A percentile compares a stretch with the other conserved stretches of the same genome.
Conservation (phyloP, 2,888 invertebrate species). For the Ophraella communa region DNA sequence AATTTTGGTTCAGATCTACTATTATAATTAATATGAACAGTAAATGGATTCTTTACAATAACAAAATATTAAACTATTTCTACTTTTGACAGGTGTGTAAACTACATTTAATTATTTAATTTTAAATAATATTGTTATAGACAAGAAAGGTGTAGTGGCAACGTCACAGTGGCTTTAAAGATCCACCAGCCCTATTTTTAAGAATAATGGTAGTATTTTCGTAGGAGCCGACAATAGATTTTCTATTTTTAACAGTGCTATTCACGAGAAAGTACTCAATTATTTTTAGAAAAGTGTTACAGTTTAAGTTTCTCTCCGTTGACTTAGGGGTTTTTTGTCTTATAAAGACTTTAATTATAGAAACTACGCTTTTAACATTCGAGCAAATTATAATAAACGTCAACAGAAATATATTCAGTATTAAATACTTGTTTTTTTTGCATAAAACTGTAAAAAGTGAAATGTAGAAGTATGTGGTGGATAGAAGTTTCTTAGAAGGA, state of each 20-base stretch:
- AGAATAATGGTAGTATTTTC: slow-evolving; percentile 15
- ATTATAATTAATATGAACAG: too few species aligned
- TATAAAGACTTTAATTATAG: slow-evolving; percentile 22
- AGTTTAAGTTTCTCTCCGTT: slow-evolving; percentile 20
- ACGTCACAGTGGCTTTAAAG: background rate
- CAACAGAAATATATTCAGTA: too few species aligned
- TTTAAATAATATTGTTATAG: too few species aligned
- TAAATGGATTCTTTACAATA: too few species aligned
- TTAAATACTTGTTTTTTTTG: too few species aligned
- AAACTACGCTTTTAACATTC: background rate
- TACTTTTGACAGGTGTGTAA: too few species aligned
- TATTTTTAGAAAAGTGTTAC: slow-evolving; percentile 26
- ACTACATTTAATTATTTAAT: too few species aligned
- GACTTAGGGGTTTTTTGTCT: slow-evolving; percentile 29
- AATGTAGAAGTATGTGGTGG: too few species aligned
- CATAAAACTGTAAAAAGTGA: too few species aligned
- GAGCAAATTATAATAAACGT: background rate
- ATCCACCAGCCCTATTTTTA: slow-evolving; percentile 10
- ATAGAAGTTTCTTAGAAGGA: too few species aligned
- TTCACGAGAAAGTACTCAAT: slow-evolving; percentile 28
- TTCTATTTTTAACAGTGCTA: slow-evolving; percentile 25
- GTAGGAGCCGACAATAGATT: slow-evolving; percentile 21
- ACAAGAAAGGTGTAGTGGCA: background rate
- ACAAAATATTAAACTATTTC: too few species aligned
- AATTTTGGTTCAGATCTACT: too few species aligned